A percentile compares a stretch with the other conserved stretches of the same genome.
phyloP scores from a whole-genome alignment of 2,888 invertebrate species.

The Pyrocoelia pectoralis region DNA sequence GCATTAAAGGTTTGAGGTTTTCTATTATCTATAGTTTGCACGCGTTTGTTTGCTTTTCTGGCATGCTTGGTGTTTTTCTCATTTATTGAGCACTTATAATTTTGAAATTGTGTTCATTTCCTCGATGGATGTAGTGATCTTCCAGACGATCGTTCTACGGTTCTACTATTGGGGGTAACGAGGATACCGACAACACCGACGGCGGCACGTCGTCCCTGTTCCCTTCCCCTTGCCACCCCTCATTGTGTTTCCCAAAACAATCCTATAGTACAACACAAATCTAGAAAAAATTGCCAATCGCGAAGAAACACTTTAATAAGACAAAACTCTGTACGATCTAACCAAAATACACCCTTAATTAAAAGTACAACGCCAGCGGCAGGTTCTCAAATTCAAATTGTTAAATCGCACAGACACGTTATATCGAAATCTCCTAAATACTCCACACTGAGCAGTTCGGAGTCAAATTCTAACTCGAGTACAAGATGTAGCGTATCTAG shows the following conservation, averaged over 20 bases:
- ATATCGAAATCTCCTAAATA: background rate
- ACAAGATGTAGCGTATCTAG: slow-evolving; percentile 54
- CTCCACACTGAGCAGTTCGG: slow-evolving; percentile 9
- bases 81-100: background rate
- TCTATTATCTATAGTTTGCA: background rate
- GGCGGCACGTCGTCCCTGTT: slow-evolving; percentile 52
- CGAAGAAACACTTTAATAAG: slow-evolving; percentile 12
- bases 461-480: slow-evolving; percentile 10
- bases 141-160: slow-evolving; percentile 69
- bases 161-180: slow-evolving; percentile 69
- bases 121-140: slow-evolving; percentile 63
- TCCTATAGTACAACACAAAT: slow-evolving; percentile 22
- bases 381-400: background rate
- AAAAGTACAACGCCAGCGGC: background rate
- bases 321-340: slow-evolving; percentile 13
- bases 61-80: background rate
- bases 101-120: slow-evolving; percentile 1
- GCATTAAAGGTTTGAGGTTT: background rate
- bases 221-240: slow-evolving; percentile 48
- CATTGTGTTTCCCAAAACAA: slow-evolving; percentile 18
- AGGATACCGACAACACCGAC: slow-evolving; percentile 61
- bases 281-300: slow-evolving; percentile 15
- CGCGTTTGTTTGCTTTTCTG: background rate
- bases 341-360: background rate
- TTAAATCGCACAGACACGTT: too few species aligned